Evolutionary conservation across 64 coral and sea anemone species (phyloP), one percentile per base, ranked within the genome.

Genomic region (Porites lutea): DNA sequence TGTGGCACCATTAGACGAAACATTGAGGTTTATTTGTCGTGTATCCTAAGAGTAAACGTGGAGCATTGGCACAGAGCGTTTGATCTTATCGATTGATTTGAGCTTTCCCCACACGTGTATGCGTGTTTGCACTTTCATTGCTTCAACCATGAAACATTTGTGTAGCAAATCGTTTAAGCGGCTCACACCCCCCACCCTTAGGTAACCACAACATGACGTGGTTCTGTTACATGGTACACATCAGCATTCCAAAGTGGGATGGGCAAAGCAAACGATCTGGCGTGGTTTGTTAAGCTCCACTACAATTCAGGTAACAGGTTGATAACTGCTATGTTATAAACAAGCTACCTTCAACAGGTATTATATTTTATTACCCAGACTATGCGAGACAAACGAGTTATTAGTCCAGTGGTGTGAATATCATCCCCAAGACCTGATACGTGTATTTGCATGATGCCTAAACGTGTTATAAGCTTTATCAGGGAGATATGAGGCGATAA

Each of bases 21-120:
- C 58, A 86, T 71, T 65, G 59, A 69, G 54, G 9, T 68, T 92
- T 77, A 82, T 71, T 82, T 72, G 54, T 83, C 58, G 71, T 91
- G 89, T 97, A 80, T 94, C 95, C 92, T 97, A 97, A 97, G 95
- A 91, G 95, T 23, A 97, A 97, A 92, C 90, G 95, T 97, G 95
- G 81, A 63, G 7, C 18, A 20, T 49, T 67, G 64, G 62, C 46
- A 84, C 46, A 51, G 61, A 84, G 11, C 45, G 10, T 11, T 65
- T 84, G 63, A 84, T 72, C 87, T 94, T 97, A 92, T 97, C 90
- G 77, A 91, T 83, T 94, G 83, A 90, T 79, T 63, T 67, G 13
- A 62, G 79, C 50, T 66, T 77, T 91, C 62, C 64, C 79, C 92
- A 94, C 95, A 92, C 90, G 95, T 83, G 81, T 48, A 68, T 19